phyloP scores from a whole-genome alignment of 2,888 invertebrate species.

The Ptilodon capucinus region DNA sequence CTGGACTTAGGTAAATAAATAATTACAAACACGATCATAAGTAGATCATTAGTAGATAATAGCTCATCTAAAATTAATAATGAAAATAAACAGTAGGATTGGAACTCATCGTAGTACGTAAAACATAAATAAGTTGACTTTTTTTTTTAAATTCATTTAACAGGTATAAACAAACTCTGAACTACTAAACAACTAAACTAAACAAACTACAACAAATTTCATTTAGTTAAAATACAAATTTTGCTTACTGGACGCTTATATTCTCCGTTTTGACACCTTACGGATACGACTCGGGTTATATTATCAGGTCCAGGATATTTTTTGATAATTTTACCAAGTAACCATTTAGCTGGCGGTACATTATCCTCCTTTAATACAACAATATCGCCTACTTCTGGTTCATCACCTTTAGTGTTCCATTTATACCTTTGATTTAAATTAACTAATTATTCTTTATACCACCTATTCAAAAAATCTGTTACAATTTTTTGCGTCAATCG shows the following conservation, averaged over 20 bases:
- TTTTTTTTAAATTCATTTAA: too few species aligned
- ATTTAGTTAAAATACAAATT: slow-evolving; percentile 6
- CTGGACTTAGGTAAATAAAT: too few species aligned
- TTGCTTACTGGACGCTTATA: slow-evolving; percentile 9
- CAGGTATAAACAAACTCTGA: too few species aligned
- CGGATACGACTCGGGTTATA: slow-evolving; percentile 4
- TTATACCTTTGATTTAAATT: slow-evolving; percentile 5
- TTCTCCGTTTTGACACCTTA: slow-evolving; percentile 3
- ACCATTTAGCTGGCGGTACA: slow-evolving; percentile 13
- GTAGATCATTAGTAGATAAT: too few species aligned
- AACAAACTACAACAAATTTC: too few species aligned
- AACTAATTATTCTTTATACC: slow-evolving; percentile 10
- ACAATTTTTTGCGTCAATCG: slow-evolving; percentile 9
- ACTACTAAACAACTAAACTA: too few species aligned
- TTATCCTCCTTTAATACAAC: slow-evolving; percentile 10
- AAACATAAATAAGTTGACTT: too few species aligned
- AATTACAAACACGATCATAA: too few species aligned
- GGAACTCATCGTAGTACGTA: too few species aligned
- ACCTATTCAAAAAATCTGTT: slow-evolving; percentile 13
- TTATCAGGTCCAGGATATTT: slow-evolving; percentile 8
- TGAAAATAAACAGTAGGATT: too few species aligned
- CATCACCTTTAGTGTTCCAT: slow-evolving; percentile 1
- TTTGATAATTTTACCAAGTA: slow-evolving; percentile 5
- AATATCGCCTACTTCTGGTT: slow-evolving; percentile 11
- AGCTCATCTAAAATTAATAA: too few species aligned